phyloP scores from a whole-genome alignment of 2,888 invertebrate genomes.

The Habrosyne pyritoides region DNA sequence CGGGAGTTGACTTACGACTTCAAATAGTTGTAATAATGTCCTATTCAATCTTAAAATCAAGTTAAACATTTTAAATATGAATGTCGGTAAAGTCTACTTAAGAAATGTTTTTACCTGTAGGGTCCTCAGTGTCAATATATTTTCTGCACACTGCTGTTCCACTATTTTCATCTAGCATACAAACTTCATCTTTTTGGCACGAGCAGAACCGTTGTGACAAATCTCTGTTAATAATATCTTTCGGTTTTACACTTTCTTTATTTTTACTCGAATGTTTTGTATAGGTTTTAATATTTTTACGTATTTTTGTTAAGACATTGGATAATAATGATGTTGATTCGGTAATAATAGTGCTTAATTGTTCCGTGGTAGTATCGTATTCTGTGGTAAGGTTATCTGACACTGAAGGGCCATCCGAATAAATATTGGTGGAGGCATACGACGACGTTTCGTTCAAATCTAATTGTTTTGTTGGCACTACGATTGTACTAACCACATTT shows the following conservation, averaged over 20 bases:
- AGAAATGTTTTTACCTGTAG: slow-evolving; percentile 76
- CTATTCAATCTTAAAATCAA: too few species aligned
- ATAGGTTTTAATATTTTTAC: slow-evolving; percentile 75
- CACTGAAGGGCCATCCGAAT: slow-evolving; percentile 43
- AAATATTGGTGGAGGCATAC: slow-evolving; percentile 52
- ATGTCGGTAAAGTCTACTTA: too few species aligned
- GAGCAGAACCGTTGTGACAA: slow-evolving; percentile 73
- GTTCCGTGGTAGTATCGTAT: slow-evolving; percentile 44
- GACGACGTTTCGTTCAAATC: slow-evolving; percentile 61
- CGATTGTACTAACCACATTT: slow-evolving; percentile 67
- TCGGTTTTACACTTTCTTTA: slow-evolving; percentile 51
- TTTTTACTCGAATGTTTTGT: slow-evolving; percentile 56
- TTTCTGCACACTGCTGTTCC: slow-evolving; percentile 83
- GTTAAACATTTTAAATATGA: too few species aligned
- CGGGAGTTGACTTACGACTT: too few species aligned
- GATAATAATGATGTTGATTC: slow-evolving; percentile 51
- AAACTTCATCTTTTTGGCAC: slow-evolving; percentile 84
- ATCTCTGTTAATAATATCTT: slow-evolving; percentile 68
- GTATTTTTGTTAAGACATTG: slow-evolving; percentile 66
- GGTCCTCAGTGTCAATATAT: slow-evolving; percentile 80
- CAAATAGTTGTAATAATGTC: too few species aligned
- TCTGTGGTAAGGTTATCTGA: slow-evolving; percentile 38
- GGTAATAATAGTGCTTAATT: slow-evolving; percentile 35
- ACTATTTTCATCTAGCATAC: slow-evolving; percentile 85
- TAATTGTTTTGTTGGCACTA: slow-evolving; percentile 72